Evolutionary conservation across 1,140 invertebrate genomes (phyloP), one percentile per base, ranked within the genome.

Genomic region (Harlomillsia oculata): DNA sequence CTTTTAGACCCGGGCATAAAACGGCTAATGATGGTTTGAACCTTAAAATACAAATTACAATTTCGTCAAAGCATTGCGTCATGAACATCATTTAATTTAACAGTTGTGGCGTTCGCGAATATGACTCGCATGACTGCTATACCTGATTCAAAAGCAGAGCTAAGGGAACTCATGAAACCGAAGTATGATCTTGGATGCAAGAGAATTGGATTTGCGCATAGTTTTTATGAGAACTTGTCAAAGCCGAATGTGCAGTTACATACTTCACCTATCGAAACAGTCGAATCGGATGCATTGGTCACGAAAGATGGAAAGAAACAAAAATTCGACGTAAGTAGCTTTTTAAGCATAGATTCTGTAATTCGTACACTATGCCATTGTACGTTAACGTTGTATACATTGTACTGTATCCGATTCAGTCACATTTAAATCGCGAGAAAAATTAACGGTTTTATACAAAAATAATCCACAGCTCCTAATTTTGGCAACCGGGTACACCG

Each of bases 111-210:
- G 0, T 20, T 8, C 6, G 2, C 18, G 0, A 32, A 48, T 29
- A 21, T n/a, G 9, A 32, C 18, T 13, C 28, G 45, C 13, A 30
- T 9, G 9, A 20, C 16, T 5, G 14, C 25, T 16, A 0, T 48
- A 18, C 32, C 16, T 9, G n/a, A 29, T 48, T 14, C 11, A 45
- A 16, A 18, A 39, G n/a, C n/a, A 29, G 23, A 48, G 13, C n/a
- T 56, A 16, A 18, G 29, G 13, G n/a, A 54, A 43, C 32, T 49
- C 3, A 9, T 62, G n/a, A 50, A 13, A 20, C 55, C 60, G 21
- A 58, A 50, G 18, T 62, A 62, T 32, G 23, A 41, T n/a, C 39
- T 62, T 6, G 60, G 60, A 20, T 62, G 60, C 39, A 62, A 62
- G 30, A 34, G 60, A 14, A 36, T 55, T 34, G 32, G 39, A 8